A percentile compares a stretch with the other conserved stretches of the same genome.
These are phyloP conservation scores for Neolamprologus fasciatus DNA, from an alignment of 2,113 vertebrate genomes.

Conservation along the genomic window DNA sequence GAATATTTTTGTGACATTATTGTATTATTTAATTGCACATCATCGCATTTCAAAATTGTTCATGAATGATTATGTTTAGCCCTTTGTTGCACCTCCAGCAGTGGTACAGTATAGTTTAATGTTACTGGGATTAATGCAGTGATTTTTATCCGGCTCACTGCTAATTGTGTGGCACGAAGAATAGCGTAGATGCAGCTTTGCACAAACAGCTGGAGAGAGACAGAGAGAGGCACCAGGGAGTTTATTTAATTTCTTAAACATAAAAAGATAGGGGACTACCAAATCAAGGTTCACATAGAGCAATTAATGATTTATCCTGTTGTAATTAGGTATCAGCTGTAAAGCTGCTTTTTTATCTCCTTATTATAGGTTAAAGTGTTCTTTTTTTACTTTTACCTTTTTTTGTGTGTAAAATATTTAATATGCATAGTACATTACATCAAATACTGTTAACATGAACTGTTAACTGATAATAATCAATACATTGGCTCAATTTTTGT, in stretches of 20 bases:
- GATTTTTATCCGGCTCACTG: background rate
- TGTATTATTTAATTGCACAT: background rate
- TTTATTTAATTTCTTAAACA: background rate
- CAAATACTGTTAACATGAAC: background rate
- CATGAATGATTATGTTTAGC: background rate
- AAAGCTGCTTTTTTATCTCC: background rate
- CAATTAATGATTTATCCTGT: background rate
- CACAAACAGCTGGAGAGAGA: background rate
- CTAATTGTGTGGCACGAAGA: background rate
- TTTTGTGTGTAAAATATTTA: background rate
- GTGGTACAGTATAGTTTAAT: background rate
- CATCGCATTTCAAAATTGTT: background rate
- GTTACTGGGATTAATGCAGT: background rate
- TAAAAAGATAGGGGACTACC: background rate
- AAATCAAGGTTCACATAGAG: background rate
- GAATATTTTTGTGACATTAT: background rate
- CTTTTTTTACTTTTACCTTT: background rate
- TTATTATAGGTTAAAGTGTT: background rate
- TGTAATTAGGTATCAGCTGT: background rate
- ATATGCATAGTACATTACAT: background rate
- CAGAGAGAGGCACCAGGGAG: background rate
- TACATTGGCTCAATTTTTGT: background rate
- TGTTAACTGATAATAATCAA: background rate
- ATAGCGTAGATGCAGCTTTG: background rate
- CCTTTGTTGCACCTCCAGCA: background rate